Evolutionary conservation across 1,140 invertebrate genomes (phyloP).

Genomic region (Drosophila baimaii): DNA sequence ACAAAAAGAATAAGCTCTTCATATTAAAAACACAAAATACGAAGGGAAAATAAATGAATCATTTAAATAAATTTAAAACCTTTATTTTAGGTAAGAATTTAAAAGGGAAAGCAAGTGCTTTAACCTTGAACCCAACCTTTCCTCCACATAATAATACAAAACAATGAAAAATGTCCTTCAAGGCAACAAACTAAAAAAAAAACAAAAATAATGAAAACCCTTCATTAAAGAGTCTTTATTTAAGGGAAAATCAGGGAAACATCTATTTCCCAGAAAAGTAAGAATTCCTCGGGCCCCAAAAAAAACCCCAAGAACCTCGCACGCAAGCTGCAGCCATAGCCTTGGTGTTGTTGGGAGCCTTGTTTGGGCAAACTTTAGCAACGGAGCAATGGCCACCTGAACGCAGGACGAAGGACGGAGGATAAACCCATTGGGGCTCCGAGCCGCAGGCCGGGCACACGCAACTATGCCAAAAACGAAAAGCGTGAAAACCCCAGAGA

Average conservation of each 20-base stretch:
- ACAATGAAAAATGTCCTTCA: background rate
- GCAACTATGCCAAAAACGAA: slow-evolving; percentile 82
- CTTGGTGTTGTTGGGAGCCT: slow-evolving; percentile 34
- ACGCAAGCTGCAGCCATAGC: slow-evolving; percentile 66
- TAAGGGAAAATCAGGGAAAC: slow-evolving; percentile 5
- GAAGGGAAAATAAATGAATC: too few species aligned
- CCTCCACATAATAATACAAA: background rate
- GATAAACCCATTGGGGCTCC: background rate
- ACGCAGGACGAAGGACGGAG: background rate
- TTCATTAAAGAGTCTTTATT: background rate
- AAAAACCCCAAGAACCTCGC: slow-evolving; percentile 70
- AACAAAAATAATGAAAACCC: too few species aligned
- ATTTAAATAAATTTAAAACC: too few species aligned
- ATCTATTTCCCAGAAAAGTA: background rate
- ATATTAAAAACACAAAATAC: too few species aligned
- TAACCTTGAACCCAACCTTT: background rate
- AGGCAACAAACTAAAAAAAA: background rate
- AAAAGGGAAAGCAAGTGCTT: background rate
- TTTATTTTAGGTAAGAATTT: background rate
- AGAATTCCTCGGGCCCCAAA: slow-evolving; percentile 35
- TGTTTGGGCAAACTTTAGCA: slow-evolving; percentile 6
- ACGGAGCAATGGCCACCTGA: slow-evolving; percentile 7
- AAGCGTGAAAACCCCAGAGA: slow-evolving; percentile 75
- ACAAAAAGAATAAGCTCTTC: too few species aligned
- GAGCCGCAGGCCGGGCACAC: slow-evolving; percentile 62